Conservation (phyloP, 2,888 invertebrate species). For the Diogma glabrata region DNA sequence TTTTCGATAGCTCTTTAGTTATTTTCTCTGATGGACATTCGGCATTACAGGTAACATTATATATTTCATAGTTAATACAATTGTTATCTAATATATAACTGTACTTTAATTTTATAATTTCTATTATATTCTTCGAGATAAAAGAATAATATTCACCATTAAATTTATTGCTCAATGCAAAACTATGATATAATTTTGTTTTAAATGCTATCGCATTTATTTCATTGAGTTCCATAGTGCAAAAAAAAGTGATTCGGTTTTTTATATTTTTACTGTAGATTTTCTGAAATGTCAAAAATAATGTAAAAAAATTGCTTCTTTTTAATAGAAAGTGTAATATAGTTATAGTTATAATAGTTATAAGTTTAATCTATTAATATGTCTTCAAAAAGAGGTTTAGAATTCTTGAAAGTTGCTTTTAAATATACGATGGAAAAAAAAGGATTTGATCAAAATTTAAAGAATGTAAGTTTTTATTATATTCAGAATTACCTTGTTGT, state of each 20-base stretch:
- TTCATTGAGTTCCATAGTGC: conserved; percentile 7
- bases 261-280: too few species aligned
- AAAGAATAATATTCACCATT: background rate
- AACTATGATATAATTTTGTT: background rate
- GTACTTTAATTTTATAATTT: background rate
- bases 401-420: conserved; percentile 33
- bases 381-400: conserved; percentile 28
- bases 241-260: too few species aligned
- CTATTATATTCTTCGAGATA: background rate
- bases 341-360: too few species aligned
- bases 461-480: conserved; percentile 33
- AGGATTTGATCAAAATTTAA: conserved; percentile 37
- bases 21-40: background rate
- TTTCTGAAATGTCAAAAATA: too few species aligned
- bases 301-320: too few species aligned
- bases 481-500: conserved; percentile 19
- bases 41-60: background rate
- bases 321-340: too few species aligned
- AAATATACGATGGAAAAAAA: conserved; percentile 29
- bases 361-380: conserved; percentile 18
- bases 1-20: background rate
- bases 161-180: background rate
- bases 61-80: background rate
- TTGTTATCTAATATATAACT: background rate
- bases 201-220: conserved; percentile 1